Conservation (phyloP, 2,113 vertebrate species). For the Etheostoma spectabile region DNA sequence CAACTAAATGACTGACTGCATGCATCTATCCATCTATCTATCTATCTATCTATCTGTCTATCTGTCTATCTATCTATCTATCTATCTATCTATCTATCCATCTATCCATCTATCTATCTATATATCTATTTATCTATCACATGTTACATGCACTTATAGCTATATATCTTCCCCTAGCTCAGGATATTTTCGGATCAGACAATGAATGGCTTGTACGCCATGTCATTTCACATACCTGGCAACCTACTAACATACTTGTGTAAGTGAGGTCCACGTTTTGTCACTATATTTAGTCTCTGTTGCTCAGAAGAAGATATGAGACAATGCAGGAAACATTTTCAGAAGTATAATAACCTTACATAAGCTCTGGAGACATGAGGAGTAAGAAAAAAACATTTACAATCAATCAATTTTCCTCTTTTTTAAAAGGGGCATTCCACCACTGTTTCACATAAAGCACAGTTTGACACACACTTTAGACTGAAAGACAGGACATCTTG, state of each 20-base stretch:
- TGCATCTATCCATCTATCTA: not conserved
- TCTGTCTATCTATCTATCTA: not conserved
- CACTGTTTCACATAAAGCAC: not conserved
- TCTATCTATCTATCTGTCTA: conserved; percentile 1
- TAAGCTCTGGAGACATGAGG: too few species aligned
- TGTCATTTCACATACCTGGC: conserved; percentile 28
- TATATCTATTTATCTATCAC: not conserved
- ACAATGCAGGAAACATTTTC: not conserved
- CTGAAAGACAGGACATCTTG: not conserved
- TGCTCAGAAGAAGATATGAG: conserved; percentile 20
- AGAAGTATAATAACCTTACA: not conserved
- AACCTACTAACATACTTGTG: conserved; percentile 15
- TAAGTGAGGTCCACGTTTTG: not conserved
- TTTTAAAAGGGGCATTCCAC: not conserved
- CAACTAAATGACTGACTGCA: not conserved
- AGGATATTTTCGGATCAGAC: conserved; percentile 8
- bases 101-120: not conserved
- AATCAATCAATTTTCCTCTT: not conserved
- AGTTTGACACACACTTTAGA: not conserved
- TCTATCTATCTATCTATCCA: not conserved
- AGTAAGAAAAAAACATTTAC: not conserved
- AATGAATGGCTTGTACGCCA: not conserved
- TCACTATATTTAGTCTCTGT: conserved; percentile 37
- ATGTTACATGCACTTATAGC: not conserved
- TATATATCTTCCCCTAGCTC: not conserved